These are phyloP conservation scores for Meteorus colon DNA, from an alignment of 2,888 invertebrate genomes.

Conservation along the genomic window DNA sequence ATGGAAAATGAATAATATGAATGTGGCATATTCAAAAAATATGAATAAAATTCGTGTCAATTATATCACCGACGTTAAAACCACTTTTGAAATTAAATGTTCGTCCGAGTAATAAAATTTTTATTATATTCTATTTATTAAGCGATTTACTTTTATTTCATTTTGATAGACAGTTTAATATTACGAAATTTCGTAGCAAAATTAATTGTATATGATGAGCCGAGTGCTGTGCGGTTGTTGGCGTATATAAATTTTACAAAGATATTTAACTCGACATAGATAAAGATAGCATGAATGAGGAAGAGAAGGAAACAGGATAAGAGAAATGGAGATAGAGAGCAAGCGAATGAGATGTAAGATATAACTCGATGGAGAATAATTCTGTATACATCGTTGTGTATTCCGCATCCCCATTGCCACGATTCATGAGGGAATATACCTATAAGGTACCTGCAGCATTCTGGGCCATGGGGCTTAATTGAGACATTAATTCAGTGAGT, in stretches of 20 bases:
- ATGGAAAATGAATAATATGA: not conserved
- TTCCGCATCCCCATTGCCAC: slow-evolving; percentile 20
- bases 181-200: not conserved
- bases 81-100: not conserved
- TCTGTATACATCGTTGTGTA: slow-evolving; percentile 30
- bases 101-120: not conserved
- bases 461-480: slow-evolving; percentile 54
- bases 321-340: slow-evolving; percentile 30
- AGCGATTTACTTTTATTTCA: slow-evolving; percentile 14
- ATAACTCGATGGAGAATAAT: slow-evolving; percentile 36
- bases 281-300: not conserved
- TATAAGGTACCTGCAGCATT: slow-evolving; percentile 44
- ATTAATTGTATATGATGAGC: slow-evolving; percentile 28
- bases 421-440: slow-evolving; percentile 38
- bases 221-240: slow-evolving; percentile 33
- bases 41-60: not conserved
- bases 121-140: not conserved
- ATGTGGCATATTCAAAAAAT: not conserved
- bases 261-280: slow-evolving; percentile 33
- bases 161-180: slow-evolving; percentile 22
- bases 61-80: not conserved
- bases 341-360: slow-evolving; percentile 42
- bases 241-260: slow-evolving; percentile 26
- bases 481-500: slow-evolving; percentile 53
- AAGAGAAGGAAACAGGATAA: not conserved